Conservation (phyloP, 2,888 invertebrate genomes). For the Nebria brevicollis region DNA sequence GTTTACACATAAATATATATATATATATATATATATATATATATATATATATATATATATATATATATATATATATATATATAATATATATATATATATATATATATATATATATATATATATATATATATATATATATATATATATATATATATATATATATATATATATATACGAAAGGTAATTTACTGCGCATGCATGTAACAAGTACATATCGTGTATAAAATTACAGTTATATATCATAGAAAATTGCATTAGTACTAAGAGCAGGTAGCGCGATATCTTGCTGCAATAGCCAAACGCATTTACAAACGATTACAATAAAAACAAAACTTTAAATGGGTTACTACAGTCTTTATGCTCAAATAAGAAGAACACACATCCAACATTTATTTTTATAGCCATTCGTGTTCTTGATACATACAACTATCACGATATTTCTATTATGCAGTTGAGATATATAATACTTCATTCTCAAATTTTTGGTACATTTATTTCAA, state of each 20-base stretch:
- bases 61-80: constrained; percentile 9
- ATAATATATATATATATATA: constrained; percentile 30
- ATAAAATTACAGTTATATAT: too few relatives aligned
- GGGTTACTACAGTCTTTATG: too few relatives aligned
- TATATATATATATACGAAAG: constrained; percentile 1
- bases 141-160: too few relatives aligned
- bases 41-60: constrained; percentile 12
- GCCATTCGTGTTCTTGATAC: too few relatives aligned
- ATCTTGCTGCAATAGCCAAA: constrained; percentile 25
- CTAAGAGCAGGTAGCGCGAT: constrained; percentile 28
- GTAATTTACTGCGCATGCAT: constrained; percentile 35
- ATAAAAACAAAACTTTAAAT: not conserved
- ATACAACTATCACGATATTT: too few relatives aligned
- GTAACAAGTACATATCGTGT: constrained; percentile 31
- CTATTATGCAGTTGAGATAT: too few relatives aligned
- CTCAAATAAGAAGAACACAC: too few relatives aligned
- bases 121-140: too few relatives aligned
- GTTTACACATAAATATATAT: not conserved
- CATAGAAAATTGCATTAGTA: constrained; percentile 40
- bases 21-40: constrained; percentile 12
- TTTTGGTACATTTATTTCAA: too few relatives aligned
- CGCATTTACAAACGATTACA: constrained; percentile 37
- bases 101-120: too few relatives aligned
- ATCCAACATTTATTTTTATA: too few relatives aligned
- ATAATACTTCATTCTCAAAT: too few relatives aligned